Conservation (phyloP, 2,888 invertebrate species). For the Nephrotoma guestfalica region DNA sequence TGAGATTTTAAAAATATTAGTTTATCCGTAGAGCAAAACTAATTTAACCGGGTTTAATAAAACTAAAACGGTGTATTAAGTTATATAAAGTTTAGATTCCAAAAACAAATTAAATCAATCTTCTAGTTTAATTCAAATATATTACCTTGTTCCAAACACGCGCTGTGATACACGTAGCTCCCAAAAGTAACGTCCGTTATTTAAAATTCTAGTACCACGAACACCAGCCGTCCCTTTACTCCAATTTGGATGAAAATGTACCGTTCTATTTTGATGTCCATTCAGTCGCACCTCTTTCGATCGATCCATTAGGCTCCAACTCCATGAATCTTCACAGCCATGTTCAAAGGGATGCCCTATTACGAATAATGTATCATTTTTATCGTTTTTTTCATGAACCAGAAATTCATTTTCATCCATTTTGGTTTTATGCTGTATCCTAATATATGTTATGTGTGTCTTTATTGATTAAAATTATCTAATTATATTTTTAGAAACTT, state of each 20-base stretch:
- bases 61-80: no score
- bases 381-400: not conserved
- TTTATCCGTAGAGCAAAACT: no score
- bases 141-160: constrained; percentile 46
- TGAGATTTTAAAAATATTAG: no score
- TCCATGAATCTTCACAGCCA: constrained; percentile 51
- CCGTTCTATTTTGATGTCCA: constrained; percentile 39
- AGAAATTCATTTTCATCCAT: not conserved
- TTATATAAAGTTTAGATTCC: no score
- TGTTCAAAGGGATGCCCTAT: constrained; percentile 20
- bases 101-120: no score
- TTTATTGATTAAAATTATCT: not conserved
- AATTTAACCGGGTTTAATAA: no score
- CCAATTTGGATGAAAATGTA: constrained; percentile 61
- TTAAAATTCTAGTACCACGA: constrained; percentile 47
- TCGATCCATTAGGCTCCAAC: constrained; percentile 45
- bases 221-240: constrained; percentile 60
- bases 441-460: not conserved
- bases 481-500: not conserved
- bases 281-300: constrained; percentile 42
- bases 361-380: not conserved
- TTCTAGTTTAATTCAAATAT: not conserved
- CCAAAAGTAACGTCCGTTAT: constrained; percentile 50
- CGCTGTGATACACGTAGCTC: constrained; percentile 46
- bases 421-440: not conserved